Evolutionary conservation across 1,140 invertebrate genomes (phyloP).

Genomic region (Branchinecta lindahli): DNA sequence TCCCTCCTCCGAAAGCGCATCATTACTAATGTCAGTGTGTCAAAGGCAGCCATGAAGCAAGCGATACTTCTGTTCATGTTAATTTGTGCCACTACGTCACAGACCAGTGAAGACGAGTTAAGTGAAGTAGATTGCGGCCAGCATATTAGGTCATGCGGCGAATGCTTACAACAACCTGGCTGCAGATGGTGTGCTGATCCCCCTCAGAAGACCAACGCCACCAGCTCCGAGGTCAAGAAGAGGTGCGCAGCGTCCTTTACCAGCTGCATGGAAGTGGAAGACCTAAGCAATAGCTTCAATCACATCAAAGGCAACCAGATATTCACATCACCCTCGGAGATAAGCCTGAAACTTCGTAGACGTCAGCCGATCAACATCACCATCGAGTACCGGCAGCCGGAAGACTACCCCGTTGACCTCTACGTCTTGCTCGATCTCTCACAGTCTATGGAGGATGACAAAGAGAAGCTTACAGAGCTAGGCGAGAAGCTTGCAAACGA

Average conservation of each 20-base stretch:
- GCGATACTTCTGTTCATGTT: no score
- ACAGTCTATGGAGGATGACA: slow-evolving; percentile 56
- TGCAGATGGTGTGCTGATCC: slow-evolving; percentile 17
- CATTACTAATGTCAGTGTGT: no score
- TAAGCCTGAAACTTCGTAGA: slow-evolving; percentile 29
- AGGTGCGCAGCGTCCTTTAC: not conserved
- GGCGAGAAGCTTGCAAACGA: slow-evolving; percentile 43
- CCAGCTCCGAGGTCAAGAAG: not conserved
- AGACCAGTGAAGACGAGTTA: not conserved
- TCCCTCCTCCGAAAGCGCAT: no score
- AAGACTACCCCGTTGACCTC: slow-evolving; percentile 71
- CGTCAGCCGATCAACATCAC: slow-evolving; percentile 26
- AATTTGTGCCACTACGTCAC: no score
- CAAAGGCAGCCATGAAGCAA: no score
- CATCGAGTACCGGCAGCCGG: slow-evolving; percentile 35
- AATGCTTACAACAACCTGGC: slow-evolving; percentile 16
- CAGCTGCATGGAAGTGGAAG: not conserved
- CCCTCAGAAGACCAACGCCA: not conserved
- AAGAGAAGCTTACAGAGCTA: slow-evolving; percentile 46
- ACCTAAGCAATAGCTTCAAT: not conserved
- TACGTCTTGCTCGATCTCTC: slow-evolving; percentile 79
- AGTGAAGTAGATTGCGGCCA: not conserved
- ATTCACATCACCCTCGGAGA: slow-evolving; percentile 29
- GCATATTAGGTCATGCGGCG: slow-evolving; percentile 10
- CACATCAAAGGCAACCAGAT: slow-evolving; percentile 26